Conservation (phyloP, 2,113 vertebrate genomes). For the Amphilophus citrinellus region DNA sequence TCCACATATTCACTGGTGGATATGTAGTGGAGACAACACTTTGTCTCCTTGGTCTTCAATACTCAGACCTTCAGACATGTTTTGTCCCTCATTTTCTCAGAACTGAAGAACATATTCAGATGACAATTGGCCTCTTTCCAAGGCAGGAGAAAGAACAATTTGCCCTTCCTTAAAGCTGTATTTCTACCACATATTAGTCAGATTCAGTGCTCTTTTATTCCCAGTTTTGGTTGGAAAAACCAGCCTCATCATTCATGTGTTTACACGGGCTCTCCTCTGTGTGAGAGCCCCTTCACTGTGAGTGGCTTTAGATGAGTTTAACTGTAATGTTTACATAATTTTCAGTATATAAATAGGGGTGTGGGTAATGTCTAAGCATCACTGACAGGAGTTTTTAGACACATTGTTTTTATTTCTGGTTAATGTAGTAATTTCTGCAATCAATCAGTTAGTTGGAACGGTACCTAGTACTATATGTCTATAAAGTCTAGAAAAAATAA, state of each 20-base stretch:
- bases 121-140: background rate
- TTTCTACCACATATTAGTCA: background rate
- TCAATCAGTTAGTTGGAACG: background rate
- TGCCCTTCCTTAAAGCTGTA: background rate
- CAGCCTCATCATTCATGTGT: slow-evolving; percentile 7
- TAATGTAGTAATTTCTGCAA: background rate
- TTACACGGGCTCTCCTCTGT: background rate
- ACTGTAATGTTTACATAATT: background rate
- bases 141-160: background rate
- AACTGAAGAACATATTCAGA: slow-evolving; percentile 1
- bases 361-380: background rate
- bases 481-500: background rate
- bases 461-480: background rate
- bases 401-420: slow-evolving; percentile 3
- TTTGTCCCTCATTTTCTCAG: background rate
- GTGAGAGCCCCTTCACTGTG: background rate
- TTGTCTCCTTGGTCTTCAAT: slow-evolving; percentile 12
- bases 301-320: slow-evolving; percentile 16
- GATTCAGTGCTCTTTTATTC: background rate
- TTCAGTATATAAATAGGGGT: background rate
- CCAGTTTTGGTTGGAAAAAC: background rate
- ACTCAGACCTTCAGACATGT: slow-evolving; percentile 1
- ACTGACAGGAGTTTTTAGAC: background rate
- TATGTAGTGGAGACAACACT: slow-evolving; percentile 1
- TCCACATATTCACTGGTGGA: background rate